These are phyloP conservation scores for Drepana arcuata DNA, from an alignment of 1,140 invertebrate genomes.

Conservation along the genomic window DNA sequence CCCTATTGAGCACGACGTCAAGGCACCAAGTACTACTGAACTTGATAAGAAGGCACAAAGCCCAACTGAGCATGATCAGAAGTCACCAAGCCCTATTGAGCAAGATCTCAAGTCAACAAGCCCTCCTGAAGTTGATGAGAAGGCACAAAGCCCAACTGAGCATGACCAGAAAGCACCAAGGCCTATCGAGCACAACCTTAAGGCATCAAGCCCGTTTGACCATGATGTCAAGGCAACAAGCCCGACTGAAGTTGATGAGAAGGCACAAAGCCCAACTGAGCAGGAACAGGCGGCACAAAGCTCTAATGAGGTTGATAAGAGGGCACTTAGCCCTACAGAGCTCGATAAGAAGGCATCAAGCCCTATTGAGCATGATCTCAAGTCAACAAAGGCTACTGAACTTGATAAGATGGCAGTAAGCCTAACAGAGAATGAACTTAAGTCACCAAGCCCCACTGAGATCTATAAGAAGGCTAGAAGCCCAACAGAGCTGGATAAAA, in stretches of 20 bases:
- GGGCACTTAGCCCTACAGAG: not conserved
- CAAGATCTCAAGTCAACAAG: not conserved
- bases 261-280: not conserved
- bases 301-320: not conserved
- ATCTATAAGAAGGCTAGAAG: not conserved
- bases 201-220: not conserved
- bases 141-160: no score
- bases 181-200: not conserved
- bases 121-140: not conserved
- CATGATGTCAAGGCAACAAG: not conserved
- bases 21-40: not conserved
- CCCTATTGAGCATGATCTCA: not conserved
- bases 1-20: not conserved
- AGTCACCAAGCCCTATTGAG: not conserved
- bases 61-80: slow-evolving; percentile 1
- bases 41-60: not conserved
- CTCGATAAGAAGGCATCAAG: slow-evolving; percentile 4
- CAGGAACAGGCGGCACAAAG: not conserved
- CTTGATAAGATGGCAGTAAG: not conserved
- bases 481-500: not conserved
- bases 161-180: not conserved
- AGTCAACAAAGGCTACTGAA: not conserved
- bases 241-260: not conserved
- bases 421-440: not conserved
- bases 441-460: not conserved